These are phyloP conservation scores for Mesocricetus auratus DNA, from an alignment of 2,113 vertebrate genomes.

Conservation along the genomic window DNA sequence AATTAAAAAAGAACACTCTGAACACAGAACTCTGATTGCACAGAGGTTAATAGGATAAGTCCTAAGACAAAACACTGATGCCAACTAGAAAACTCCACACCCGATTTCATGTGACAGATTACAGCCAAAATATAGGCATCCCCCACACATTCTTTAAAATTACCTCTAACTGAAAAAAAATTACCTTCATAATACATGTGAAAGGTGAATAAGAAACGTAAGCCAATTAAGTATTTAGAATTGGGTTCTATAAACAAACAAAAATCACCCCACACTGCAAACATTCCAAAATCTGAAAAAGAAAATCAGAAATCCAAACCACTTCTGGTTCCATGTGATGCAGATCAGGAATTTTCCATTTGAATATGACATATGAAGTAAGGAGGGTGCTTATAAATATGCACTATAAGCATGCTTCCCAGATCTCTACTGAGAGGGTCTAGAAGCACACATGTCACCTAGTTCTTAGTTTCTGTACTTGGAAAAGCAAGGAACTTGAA, in stretches of 20 bases:
- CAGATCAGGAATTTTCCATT: neutral
- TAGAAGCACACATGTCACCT: neutral
- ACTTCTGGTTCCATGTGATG: neutral
- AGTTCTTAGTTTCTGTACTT: neutral
- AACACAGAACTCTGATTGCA: neutral
- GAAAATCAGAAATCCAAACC: neutral
- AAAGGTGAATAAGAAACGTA: neutral
- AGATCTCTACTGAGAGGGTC: neutral
- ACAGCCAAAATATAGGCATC: neutral
- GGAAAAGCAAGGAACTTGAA: neutral
- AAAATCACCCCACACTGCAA: neutral
- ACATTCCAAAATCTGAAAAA: neutral
- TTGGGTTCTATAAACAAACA: neutral
- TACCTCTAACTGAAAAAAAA: neutral
- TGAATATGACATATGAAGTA: too few species aligned
- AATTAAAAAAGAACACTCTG: neutral
- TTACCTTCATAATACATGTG: neutral
- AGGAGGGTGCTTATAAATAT: neutral
- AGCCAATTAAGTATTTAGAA: neutral
- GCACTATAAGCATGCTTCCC: neutral
- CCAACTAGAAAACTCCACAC: neutral
- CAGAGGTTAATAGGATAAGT: neutral
- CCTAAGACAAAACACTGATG: neutral
- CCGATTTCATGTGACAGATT: neutral
- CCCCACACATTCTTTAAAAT: neutral